These are phyloP conservation scores for Calliscelio sp. DNA, from an alignment of 2,888 invertebrate species.

Conservation along the genomic window DNA sequence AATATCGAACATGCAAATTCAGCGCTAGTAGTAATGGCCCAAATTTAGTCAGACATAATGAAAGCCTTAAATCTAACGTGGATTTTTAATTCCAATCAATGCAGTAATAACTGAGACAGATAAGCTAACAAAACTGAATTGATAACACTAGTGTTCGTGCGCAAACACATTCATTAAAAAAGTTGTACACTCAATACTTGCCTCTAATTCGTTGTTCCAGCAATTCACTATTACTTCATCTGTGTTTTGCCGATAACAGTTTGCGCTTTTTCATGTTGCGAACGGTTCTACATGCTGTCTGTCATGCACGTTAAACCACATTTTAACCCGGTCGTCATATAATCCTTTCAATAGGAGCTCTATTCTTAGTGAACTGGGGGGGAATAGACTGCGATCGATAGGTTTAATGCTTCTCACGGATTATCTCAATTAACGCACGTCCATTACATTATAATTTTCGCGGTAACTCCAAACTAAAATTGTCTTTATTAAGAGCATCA, in stretches of 20 bases:
- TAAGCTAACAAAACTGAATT: conserved; percentile 10
- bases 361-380: conserved; percentile 11
- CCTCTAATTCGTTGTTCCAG: conserved; percentile 50
- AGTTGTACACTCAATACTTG: conserved; percentile 27
- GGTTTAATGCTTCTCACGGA: conserved; percentile 4
- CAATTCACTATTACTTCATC: conserved; percentile 47
- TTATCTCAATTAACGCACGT: conserved; percentile 19
- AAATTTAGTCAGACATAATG: too few species aligned
- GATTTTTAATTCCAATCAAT: conserved; percentile 16
- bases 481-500: too few species aligned
- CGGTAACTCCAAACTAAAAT: conserved; percentile 9
- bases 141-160: neutral
- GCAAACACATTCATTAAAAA: conserved; percentile 29
- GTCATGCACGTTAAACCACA: conserved; percentile 18
- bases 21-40: too few species aligned
- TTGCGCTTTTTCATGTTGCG: conserved; percentile 59
- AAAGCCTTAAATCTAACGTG: too few species aligned
- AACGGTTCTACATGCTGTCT: conserved; percentile 8
- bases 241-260: conserved; percentile 14
- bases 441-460: conserved; percentile 5
- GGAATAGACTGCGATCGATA: conserved; percentile 13
- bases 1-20: too few species aligned
- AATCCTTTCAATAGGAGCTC: conserved; percentile 20
- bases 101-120: conserved; percentile 1
- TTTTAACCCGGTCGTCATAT: conserved; percentile 32